A percentile compares a stretch with the other conserved stretches of the same genome.
Evolutionary conservation across 2,797 vertebrate species (phyloP).

Genomic region (Acipenser oxyrinchus): DNA sequence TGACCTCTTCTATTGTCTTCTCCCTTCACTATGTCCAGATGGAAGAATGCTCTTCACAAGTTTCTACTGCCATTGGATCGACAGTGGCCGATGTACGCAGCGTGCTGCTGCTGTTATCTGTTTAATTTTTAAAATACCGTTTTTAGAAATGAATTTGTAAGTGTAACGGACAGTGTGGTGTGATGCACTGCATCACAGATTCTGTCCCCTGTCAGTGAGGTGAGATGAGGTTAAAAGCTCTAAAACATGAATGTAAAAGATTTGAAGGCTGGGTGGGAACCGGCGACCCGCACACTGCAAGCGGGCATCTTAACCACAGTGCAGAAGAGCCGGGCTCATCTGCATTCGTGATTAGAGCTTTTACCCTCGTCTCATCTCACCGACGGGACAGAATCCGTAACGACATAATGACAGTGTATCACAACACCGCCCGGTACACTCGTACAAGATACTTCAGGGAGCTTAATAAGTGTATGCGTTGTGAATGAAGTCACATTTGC

Average conservation of each 20-base stretch:
- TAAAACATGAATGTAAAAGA: conserved; percentile 37
- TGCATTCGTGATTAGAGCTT: too few relatives aligned
- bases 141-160: conserved; percentile 35
- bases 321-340: too few relatives aligned
- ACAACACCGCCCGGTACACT: conserved; percentile 2
- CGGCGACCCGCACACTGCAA: too few relatives aligned
- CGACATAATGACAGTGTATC: too few relatives aligned
- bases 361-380: too few relatives aligned
- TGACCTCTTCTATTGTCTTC: conserved; percentile 91
- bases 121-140: conserved; percentile 20
- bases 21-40: conserved; percentile 97
- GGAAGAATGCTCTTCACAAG: conserved; percentile 97
- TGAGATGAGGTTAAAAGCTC: conserved; percentile 20
- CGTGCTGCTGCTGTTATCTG: conserved; percentile 60
- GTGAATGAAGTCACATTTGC: conserved; percentile 97
- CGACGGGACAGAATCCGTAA: too few relatives aligned
- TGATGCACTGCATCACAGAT: too few relatives aligned
- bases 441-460: conserved; percentile 6
- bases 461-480: conserved; percentile 38
- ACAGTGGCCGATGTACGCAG: conserved; percentile 88
- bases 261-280: conserved; percentile 48
- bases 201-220: conserved; percentile 28
- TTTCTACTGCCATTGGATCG: conserved; percentile 96
- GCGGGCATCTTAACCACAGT: too few relatives aligned
- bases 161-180: conserved; percentile 19